These are phyloP conservation scores for Aphidius ervi DNA, from an alignment of 1,140 invertebrate genomes.

Conservation along the genomic window DNA sequence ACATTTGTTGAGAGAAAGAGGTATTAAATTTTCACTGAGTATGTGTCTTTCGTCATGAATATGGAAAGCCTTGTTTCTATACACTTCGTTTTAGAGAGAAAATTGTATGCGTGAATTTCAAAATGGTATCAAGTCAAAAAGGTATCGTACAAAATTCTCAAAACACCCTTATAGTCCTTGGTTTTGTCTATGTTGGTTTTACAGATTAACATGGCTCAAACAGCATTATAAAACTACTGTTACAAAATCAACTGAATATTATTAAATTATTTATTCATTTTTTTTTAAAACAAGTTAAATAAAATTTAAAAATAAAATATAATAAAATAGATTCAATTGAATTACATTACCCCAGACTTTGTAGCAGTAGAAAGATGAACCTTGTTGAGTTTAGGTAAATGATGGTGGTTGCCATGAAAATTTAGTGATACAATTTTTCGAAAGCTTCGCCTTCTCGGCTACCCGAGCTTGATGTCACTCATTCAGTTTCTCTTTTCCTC, in stretches of 20 bases:
- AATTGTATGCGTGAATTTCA: constrained; percentile 8
- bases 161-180: constrained; percentile 10
- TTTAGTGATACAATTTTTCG: constrained; percentile 48
- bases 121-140: constrained; percentile 11
- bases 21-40: constrained; percentile 47
- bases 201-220: constrained; percentile 37
- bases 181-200: constrained; percentile 34
- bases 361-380: constrained; percentile 2
- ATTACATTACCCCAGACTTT: too few relatives aligned
- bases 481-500: constrained; percentile 8
- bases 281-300: background rate
- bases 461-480: constrained; percentile 13
- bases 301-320: too few relatives aligned
- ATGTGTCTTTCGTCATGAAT: constrained; percentile 47
- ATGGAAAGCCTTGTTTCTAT: constrained; percentile 48
- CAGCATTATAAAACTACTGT: constrained; percentile 21
- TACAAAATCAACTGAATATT: constrained; percentile 17
- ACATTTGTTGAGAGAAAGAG: constrained; percentile 20
- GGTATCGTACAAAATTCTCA: constrained; percentile 4
- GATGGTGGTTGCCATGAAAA: constrained; percentile 45
- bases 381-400: constrained; percentile 41
- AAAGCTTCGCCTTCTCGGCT: constrained; percentile 31
- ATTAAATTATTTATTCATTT: constrained; percentile 6
- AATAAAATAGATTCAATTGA: too few relatives aligned
- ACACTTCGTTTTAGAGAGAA: constrained; percentile 30